These are phyloP conservation scores for Mesochorus sp. DNA, from an alignment of 2,888 invertebrate genomes.

Conservation along the genomic window DNA sequence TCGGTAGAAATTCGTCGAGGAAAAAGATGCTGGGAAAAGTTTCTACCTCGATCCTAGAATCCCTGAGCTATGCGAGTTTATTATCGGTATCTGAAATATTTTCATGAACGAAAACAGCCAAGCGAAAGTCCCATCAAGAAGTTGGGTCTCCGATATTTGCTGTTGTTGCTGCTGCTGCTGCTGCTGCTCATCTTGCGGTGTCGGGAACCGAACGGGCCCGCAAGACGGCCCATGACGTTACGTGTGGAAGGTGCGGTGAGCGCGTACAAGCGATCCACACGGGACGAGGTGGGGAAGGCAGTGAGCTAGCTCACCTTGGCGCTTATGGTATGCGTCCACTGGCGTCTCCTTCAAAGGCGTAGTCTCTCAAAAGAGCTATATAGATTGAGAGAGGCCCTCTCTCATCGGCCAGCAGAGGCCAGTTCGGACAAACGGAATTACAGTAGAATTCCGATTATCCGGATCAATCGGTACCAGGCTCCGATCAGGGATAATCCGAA, in stretches of 20 bases:
- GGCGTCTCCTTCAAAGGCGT: constrained; percentile 75
- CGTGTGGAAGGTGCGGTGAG: constrained; percentile 54
- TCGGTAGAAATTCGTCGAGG: too few relatives aligned
- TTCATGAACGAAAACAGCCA: constrained; percentile 61
- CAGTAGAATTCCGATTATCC: too few relatives aligned
- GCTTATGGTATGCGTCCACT: constrained; percentile 76
- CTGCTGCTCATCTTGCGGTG: constrained; percentile 30
- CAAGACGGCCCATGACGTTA: constrained; percentile 31
- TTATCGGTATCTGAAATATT: neutral
- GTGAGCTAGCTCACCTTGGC: constrained; percentile 79
- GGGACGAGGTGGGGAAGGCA: constrained; percentile 38
- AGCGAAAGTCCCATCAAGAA: constrained; percentile 49
- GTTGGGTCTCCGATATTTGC: constrained; percentile 7
- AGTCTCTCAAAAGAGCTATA: constrained; percentile 55
- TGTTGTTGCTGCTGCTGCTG: neutral
- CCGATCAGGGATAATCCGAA: too few relatives aligned
- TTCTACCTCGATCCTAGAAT: too few relatives aligned
- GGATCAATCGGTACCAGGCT: too few relatives aligned
- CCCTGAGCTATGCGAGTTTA: neutral
- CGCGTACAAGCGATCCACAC: constrained; percentile 41
- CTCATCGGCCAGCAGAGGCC: neutral
- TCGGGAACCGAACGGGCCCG: constrained; percentile 46
- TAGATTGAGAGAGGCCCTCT: constrained; percentile 10
- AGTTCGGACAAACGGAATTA: constrained; percentile 19
- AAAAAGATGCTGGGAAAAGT: too few relatives aligned